Conservation (phyloP, 2,888 invertebrate genomes). For the Melanotus villosus region DNA sequence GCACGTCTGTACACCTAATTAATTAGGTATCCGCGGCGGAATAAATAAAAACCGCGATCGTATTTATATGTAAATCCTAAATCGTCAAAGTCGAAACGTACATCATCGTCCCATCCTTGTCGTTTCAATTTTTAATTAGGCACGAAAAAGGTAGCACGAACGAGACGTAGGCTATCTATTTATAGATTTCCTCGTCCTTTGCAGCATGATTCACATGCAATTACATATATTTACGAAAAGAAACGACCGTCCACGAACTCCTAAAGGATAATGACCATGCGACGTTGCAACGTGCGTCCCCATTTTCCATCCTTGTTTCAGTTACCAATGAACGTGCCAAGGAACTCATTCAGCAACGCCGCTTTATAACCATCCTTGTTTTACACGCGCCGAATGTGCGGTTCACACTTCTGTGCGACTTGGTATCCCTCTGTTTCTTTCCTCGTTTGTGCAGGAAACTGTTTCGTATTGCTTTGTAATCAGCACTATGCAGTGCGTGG, state of each 20-base stretch:
- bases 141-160: slow-evolving; percentile 28
- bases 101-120: slow-evolving; percentile 18
- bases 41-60: neutral
- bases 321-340: neutral
- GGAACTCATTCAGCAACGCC: neutral
- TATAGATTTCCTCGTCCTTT: slow-evolving; percentile 51
- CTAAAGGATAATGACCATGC: slow-evolving; percentile 53
- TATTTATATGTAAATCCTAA: slow-evolving; percentile 11
- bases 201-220: slow-evolving; percentile 54
- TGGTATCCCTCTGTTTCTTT: neutral
- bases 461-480: slow-evolving; percentile 42
- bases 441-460: slow-evolving; percentile 36
- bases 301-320: neutral
- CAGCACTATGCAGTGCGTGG: slow-evolving; percentile 35
- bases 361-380: neutral
- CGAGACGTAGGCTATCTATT: slow-evolving; percentile 47
- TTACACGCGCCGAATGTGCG: neutral
- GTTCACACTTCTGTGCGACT: neutral
- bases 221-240: slow-evolving; percentile 56
- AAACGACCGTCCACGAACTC: slow-evolving; percentile 52
- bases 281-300: slow-evolving; percentile 20
- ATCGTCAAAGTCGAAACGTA: neutral
- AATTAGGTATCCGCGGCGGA: neutral
- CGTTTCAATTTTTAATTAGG: slow-evolving; percentile 29
- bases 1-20: too few relatives aligned